Conservation (phyloP, 1,140 invertebrate species). For the Drosophila tani region DNA sequence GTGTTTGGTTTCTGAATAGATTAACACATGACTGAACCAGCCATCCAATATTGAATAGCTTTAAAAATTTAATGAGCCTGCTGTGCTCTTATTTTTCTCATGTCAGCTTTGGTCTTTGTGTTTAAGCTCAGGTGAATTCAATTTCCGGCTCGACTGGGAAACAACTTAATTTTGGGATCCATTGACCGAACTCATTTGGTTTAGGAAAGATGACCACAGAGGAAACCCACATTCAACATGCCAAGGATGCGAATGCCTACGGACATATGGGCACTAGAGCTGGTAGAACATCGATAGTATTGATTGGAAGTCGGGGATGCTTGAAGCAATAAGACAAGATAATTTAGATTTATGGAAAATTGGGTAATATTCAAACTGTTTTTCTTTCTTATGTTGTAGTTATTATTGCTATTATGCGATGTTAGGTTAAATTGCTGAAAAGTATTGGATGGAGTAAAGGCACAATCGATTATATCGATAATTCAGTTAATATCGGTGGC, state of each 20-base stretch:
- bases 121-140: constrained; percentile 33
- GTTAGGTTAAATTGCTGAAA: no score
- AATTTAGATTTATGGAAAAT: no score
- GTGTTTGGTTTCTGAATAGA: constrained; percentile 17
- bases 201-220: constrained; percentile 1
- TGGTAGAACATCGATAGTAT: background rate
- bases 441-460: no score
- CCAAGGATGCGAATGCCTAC: background rate
- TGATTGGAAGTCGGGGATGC: background rate
- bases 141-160: constrained; percentile 41
- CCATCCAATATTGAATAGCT: constrained; percentile 13
- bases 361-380: no score
- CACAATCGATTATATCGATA: background rate
- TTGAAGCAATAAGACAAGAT: no score
- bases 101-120: constrained; percentile 3
- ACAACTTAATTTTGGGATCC: constrained; percentile 22
- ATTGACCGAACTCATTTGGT: constrained; percentile 24
- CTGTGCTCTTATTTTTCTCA: background rate
- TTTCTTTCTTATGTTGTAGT: no score
- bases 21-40: constrained; percentile 22
- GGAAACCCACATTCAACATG: constrained; percentile 5
- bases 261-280: constrained; percentile 3
- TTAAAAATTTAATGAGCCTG: constrained; percentile 25
- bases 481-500: background rate
- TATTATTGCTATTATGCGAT: no score